Evolutionary conservation across 1,140 invertebrate species (phyloP).

Genomic region (Venustaconcha ellipsiformis): DNA sequence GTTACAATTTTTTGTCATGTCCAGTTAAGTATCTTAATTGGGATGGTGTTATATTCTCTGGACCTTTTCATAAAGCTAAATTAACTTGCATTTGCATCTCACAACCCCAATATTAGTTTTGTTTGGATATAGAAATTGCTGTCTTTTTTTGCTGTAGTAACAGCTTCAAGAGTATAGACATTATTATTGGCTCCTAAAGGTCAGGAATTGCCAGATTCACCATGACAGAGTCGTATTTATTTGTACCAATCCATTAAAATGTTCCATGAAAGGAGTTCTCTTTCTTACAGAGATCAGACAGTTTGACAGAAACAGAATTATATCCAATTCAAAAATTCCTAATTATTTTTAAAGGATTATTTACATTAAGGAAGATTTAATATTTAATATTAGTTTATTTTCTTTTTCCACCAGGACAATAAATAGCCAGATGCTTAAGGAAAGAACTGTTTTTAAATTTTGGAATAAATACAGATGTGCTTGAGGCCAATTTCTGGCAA

Average conservation of each 20-base stretch:
- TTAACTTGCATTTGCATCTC: not conserved
- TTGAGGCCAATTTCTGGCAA: constrained; percentile 16
- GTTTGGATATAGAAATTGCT: not conserved
- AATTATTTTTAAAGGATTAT: too few relatives aligned
- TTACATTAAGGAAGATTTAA: too few relatives aligned
- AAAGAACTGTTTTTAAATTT: not conserved
- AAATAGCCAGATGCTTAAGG: too few relatives aligned
- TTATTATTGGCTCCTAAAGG: not conserved
- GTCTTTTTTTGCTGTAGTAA: not conserved
- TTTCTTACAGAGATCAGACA: not conserved
- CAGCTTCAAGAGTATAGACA: too few relatives aligned
- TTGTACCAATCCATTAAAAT: constrained; percentile 15
- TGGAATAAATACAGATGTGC: not conserved
- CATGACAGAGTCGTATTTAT: constrained; percentile 1
- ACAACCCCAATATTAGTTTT: too few relatives aligned
- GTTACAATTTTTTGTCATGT: not conserved
- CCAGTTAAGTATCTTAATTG: constrained; percentile 4
- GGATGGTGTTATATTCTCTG: not conserved
- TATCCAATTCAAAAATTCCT: too few relatives aligned
- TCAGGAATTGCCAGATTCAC: constrained; percentile 11
- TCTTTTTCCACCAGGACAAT: too few relatives aligned
- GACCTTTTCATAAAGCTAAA: not conserved
- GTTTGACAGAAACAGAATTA: too few relatives aligned
- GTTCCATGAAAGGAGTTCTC: not conserved
- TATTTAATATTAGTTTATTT: too few relatives aligned